Base-by-base conservation (phyloP, 2,888 invertebrate species). In the Cotesia congregata region DNA sequence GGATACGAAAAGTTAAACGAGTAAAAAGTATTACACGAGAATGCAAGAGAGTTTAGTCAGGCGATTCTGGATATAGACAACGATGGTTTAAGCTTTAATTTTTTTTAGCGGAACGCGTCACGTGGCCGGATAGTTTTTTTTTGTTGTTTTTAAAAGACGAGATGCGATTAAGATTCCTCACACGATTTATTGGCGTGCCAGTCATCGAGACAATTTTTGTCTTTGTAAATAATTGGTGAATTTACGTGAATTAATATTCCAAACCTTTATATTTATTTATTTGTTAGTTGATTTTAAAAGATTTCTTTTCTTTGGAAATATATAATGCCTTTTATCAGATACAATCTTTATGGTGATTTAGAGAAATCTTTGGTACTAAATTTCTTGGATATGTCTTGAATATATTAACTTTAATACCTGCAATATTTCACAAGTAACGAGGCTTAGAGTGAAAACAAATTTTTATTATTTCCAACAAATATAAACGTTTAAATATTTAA, bases 131-230 rank as follows among this genome's bases (percentile, higher is more conserved):
- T 67, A 9, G 20, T n/a, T 59, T 77, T 72, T 72, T 79, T 78
- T 74, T 68, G 9, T 12, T 50, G 2, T 50, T 50, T 50, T 50
- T 12, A 50, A 50, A 50, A 50, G 69, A 77, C 69, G 77, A 80
- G 81, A 83, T 83, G 67, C 78, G 79, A 83, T 82, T 80, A 82
- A 83, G 78, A 84, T 84, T 83, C 81, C 77, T 70, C 78, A 67
- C 73, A 69, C 79, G 80, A 83, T 84, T 83, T 83, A 84, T 83
- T 79, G 80, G 74, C 77, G 65, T 65, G 30, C 12, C 65, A 20
- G 30, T 38, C 7, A 65, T 5, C 4, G 1, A 65, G 65, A 30
- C 65, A 3, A 9, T 38, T 65, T 65, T 38, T 65, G 65, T 65
- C 12, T 38, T 30, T n/a, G 12, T 30, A 39, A 71, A 30, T 71